Evolutionary conservation across 2,797 vertebrate species (phyloP).

Genomic region (Rachycentron canadum): DNA sequence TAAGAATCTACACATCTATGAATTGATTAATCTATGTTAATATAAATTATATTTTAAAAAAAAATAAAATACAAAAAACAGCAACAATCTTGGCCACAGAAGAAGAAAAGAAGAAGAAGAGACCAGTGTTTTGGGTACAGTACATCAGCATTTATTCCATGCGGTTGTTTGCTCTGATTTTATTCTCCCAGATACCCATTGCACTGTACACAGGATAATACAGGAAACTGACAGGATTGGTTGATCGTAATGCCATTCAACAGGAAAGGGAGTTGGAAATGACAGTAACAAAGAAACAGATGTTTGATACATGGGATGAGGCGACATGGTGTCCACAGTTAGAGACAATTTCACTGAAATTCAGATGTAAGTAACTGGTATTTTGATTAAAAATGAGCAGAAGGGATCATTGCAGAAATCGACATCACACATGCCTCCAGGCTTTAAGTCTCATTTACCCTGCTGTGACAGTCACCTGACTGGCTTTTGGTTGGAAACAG

Average conservation of each 20-base stretch:
- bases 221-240: conserved; percentile 88
- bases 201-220: conserved; percentile 90
- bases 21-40: neutral
- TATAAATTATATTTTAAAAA: neutral
- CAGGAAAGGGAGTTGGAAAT: conserved; percentile 69
- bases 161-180: conserved; percentile 93
- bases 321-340: conserved; percentile 78
- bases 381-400: conserved; percentile 59
- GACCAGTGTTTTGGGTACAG: conserved; percentile 80
- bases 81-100: conserved; percentile 22
- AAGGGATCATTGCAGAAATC: conserved; percentile 58
- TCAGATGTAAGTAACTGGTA: conserved; percentile 64
- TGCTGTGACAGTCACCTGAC: conserved; percentile 51
- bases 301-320: conserved; percentile 65
- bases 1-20: no score
- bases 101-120: no score
- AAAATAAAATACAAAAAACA: neutral
- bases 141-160: conserved; percentile 98
- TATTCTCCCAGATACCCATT: conserved; percentile 88
- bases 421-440: conserved; percentile 18
- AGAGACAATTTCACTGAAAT: conserved; percentile 74
- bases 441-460: conserved; percentile 49
- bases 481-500: conserved; percentile 46
- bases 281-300: conserved; percentile 76
- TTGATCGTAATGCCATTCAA: conserved; percentile 87